phyloP scores from a whole-genome alignment of 2,113 vertebrate species.

The Pelusios castaneus region DNA sequence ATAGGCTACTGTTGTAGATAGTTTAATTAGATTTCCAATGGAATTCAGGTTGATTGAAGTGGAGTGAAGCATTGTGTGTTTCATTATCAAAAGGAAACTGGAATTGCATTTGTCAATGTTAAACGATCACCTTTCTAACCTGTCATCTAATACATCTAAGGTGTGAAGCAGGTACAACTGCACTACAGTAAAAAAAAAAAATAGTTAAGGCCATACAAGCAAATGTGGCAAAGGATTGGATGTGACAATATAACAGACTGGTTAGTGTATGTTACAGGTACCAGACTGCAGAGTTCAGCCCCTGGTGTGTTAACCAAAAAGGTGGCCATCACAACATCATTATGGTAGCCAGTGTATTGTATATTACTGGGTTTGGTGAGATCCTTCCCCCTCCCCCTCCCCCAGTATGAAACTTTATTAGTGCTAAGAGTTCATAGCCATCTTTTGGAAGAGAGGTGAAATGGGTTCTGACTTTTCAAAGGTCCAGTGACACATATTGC shows the following conservation, averaged over 20 bases:
- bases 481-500: neutral
- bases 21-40: neutral
- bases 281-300: neutral
- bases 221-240: neutral
- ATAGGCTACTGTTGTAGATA: constrained; percentile 22
- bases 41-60: neutral
- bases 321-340: neutral
- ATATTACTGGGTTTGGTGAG: neutral
- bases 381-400: too few species aligned
- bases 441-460: neutral
- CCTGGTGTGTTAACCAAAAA: neutral
- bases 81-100: constrained; percentile 2
- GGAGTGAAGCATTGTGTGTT: neutral
- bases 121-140: neutral
- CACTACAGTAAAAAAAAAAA: neutral
- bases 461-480: neutral
- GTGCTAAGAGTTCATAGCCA: neutral
- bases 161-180: neutral
- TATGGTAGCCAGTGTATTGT: neutral
- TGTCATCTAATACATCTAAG: neutral
- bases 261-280: neutral
- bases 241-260: too few species aligned
- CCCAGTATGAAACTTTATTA: neutral
- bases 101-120: neutral
- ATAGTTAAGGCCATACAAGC: neutral